Evolutionary conservation across 2,113 vertebrate genomes (phyloP).

Genomic region (Triplophysa tibetana): DNA sequence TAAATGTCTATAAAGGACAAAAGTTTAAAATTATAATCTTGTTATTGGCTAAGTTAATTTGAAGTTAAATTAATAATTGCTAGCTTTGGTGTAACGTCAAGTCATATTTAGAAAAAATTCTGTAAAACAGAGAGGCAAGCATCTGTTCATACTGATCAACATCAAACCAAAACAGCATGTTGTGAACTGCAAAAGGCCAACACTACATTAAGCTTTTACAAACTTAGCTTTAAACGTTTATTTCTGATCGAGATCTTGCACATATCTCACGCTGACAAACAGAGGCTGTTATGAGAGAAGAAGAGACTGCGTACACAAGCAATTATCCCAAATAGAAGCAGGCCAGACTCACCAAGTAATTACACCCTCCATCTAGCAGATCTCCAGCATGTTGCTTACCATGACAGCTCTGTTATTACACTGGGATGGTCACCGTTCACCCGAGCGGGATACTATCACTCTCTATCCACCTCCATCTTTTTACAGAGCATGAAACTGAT

Average conservation of each 20-base stretch:
- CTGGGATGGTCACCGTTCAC: slow-evolving; percentile 26
- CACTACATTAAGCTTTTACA: not conserved
- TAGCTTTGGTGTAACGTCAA: no score
- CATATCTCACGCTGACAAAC: not conserved
- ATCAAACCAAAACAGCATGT: not conserved
- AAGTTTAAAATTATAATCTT: not conserved
- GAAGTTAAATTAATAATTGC: no score
- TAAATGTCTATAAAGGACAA: slow-evolving; percentile 1
- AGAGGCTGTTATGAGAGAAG: slow-evolving; percentile 10
- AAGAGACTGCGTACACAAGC: slow-evolving; percentile 21
- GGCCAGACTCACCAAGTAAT: slow-evolving; percentile 33
- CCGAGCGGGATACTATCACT: slow-evolving; percentile 18
- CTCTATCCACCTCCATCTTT: slow-evolving; percentile 26
- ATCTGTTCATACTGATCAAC: not conserved
- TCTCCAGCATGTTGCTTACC: slow-evolving; percentile 33
- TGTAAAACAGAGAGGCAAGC: not conserved
- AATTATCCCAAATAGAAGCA: slow-evolving; percentile 40
- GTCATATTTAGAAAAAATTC: no score
- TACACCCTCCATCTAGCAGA: slow-evolving; percentile 39
- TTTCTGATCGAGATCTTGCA: not conserved
- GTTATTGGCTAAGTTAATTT: no score
- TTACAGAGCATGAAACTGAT: slow-evolving; percentile 32
- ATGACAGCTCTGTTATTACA: slow-evolving; percentile 40
- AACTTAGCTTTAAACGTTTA: not conserved
- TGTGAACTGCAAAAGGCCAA: not conserved